Base-by-base conservation (phyloP, 1,140 invertebrate genomes). In the Ceratina japonica region DNA sequence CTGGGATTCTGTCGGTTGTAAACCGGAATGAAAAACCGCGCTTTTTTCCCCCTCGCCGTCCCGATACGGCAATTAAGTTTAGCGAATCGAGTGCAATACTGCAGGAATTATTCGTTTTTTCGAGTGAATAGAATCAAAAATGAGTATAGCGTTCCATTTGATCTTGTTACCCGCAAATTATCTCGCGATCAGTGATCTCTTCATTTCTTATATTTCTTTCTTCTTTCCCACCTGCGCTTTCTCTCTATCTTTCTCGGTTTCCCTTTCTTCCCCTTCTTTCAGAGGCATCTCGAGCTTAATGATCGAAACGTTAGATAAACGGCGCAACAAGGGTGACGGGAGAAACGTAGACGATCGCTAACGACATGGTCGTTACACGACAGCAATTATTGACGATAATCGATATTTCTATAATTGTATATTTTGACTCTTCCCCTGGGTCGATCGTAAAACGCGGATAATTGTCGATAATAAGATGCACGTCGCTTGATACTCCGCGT, bases 361-460 rank as follows among this genome's bases (percentile, higher is more conserved):
- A 89, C 86, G 88, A 89, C 80, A 74, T 59, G 73, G 80, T 88
- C 87, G 83, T 87, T 88, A 85, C 82, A 81, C 80, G 81, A 65
- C 68, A 74, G 77, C 85, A 88, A 88, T 89, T 89, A 88, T 88
- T 82, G 87, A 78, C 78, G 76, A 78, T 85, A 76, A 77, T 79
- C 70, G 62, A 79, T 79, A 79, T 64, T 66, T 74, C 77, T 20
- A 74, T 79, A 79, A 79, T 79, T 79, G 77, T 74, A 65, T 79
- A 79, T 79, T 79, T 79, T 74, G 70, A 79, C 77, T 61, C 61
- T 56, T 18, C 37, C n/a, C 8, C 71, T 24, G 62, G 7, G 8
- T 20, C 51, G 70, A 74, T 59, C 56, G 59, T 74, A 74, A 79
- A 79, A 58, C 49, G 44, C 52, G 37, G 15, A 66, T 79, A 74